Base-by-base conservation (phyloP, 2,888 invertebrate species). In the Dioctria rufipes region DNA sequence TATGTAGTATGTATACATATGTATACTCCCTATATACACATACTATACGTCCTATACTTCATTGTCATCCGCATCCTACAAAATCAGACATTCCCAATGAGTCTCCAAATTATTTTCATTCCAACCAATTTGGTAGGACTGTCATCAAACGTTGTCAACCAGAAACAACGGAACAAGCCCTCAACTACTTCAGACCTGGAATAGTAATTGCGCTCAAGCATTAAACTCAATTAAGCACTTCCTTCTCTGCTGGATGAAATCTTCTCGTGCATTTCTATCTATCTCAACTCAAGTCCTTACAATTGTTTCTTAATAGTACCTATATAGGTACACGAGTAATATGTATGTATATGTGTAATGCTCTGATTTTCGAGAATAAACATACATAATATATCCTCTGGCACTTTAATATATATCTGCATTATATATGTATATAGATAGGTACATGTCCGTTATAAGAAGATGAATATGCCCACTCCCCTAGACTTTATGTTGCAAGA, bases 191-290 rank as follows among this genome's bases (percentile, higher is more conserved):
- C 63, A 80, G 78, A 84, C 84, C 83, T 83, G 84, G 84, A 84
- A 84, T 83, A 85, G 84, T 85, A 85, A 85, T 85, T 85, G 85
- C 85, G 84, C 85, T 85, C 84, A 83, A 85, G 84, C 85, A 86
- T 85, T 86, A 85, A 85, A 85, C 85, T 85, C 85, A 85, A 86
- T 86, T 85, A 86, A 85, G 85, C 84, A 83, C 84, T 85, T 84
- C 84, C 84, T 80, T 73, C 66, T 49, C 25, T 25, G 25, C 25
- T 25, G 25, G 25, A 25, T 46, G 51, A 51, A 71, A 51, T 54
- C 71, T 25, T 25, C 25, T 39, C 54, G 39, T 9, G 25, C 71
- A 51, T 37, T 51, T 63, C 63, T 5, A 63, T 81, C 81, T 80
- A 80, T 80, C 78, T 80, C 9, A 69, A 13, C 67, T 40, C 39